Base-by-base conservation (phyloP, 2,888 invertebrate species). In the Agrotis ipsilon region DNA sequence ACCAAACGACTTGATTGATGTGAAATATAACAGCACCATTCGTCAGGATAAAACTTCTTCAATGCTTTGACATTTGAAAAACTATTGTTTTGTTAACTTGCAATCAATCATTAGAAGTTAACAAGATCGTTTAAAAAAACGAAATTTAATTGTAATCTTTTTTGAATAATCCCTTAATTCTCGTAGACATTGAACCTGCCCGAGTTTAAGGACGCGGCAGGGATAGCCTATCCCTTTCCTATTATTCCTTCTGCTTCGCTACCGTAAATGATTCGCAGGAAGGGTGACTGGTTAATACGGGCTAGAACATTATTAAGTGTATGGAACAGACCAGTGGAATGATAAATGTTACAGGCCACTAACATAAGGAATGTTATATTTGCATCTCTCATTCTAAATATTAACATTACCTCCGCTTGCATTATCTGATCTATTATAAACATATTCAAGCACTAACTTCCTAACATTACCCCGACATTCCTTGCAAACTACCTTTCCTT, bases 1-100 rank as follows among this genome's bases (percentile, higher is more conserved):
- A 19, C 67, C 45, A 74, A 75, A 71, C 64, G 27, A 72, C 54
- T 62, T 83, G 85, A 85, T 60, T 72, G 62, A 77, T 84, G 75
- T 69, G 57, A 74, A 83, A 76, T 61, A 49, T 71, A 68, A 77
- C 75, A 70, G 60, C 54, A 72, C 39, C 45, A 80, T 80, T 66
- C 57, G 48, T 72, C 72, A 68, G 51, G 45, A 58, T 1, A 0
- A 48, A 59, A 27, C 21, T 32, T 32, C 5, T 43, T 13, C 21
- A 11, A n/a, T 7, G 11, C 16, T 60, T 39, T 11, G 18, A 54
- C 16, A 1, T 52, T 16, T 3, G 49, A 77, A 62, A 46, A 62
- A 52, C 27, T 61, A 62, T 78, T 48, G 48, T 24, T 63, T 62
- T 72, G 51, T 58, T 43, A 78, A 6, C 24, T 49, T 54, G 13